A percentile compares a stretch with the other conserved stretches of the same genome.
Conservation (phyloP, 2,797 vertebrate genomes). For the Phaenicophaeus curvirostris region DNA sequence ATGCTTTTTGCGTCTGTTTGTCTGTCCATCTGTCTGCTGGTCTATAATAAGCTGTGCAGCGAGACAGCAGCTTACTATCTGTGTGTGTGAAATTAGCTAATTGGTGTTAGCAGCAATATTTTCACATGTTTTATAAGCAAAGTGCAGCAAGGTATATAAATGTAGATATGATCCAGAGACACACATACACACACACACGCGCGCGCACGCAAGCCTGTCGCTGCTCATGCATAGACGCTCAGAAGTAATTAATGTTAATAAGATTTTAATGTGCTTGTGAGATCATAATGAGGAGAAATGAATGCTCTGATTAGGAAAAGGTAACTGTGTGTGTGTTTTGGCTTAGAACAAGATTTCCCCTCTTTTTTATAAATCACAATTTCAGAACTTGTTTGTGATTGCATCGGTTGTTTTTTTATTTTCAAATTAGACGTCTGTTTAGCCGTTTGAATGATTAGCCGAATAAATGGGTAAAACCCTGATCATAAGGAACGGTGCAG, state of each 20-base stretch:
- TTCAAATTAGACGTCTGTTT: slow-evolving; percentile 84
- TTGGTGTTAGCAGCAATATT: slow-evolving; percentile 87
- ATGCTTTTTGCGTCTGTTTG: slow-evolving; percentile 75
- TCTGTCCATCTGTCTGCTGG: slow-evolving; percentile 80
- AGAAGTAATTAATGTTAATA: slow-evolving; percentile 90
- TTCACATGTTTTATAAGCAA: slow-evolving; percentile 87
- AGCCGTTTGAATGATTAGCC: slow-evolving; percentile 84
- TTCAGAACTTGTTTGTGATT: slow-evolving; percentile 86
- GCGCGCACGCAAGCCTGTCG: slow-evolving; percentile 72
- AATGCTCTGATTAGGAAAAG: slow-evolving; percentile 89
- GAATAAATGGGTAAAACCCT: slow-evolving; percentile 79
- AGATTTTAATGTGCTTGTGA: slow-evolving; percentile 89
- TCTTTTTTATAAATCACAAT: slow-evolving; percentile 85
- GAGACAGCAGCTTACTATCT: slow-evolving; percentile 80
- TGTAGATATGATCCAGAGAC: slow-evolving; percentile 84
- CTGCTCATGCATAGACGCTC: slow-evolving; percentile 85
- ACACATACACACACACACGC: slow-evolving; percentile 48
- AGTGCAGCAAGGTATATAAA: slow-evolving; percentile 86
- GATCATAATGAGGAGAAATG: slow-evolving; percentile 89
- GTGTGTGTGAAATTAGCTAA: slow-evolving; percentile 84
- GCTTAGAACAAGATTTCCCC: slow-evolving; percentile 84
- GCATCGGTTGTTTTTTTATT: slow-evolving; percentile 82
- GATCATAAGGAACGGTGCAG: slow-evolving; percentile 76
- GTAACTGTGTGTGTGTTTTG: slow-evolving; percentile 86
- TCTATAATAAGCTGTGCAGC: slow-evolving; percentile 77